phyloP scores from a whole-genome alignment of 1,140 invertebrate genomes.

The Eriosoma lanigerum region DNA sequence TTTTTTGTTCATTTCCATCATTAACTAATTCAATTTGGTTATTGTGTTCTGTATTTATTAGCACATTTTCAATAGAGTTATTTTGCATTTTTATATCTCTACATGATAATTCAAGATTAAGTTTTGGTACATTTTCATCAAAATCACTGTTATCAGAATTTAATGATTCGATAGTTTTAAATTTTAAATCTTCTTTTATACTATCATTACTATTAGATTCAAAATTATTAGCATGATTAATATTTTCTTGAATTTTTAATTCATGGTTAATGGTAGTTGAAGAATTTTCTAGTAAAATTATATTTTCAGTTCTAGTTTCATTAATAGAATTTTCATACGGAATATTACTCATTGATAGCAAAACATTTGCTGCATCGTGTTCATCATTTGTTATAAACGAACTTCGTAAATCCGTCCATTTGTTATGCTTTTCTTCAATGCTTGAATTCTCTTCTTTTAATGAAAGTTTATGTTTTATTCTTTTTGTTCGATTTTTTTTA shows the following conservation, averaged over 20 bases:
- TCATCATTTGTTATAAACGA: conserved; percentile 8
- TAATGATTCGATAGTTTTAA: not conserved
- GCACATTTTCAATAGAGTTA: not conserved
- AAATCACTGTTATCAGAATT: not conserved
- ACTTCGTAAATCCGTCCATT: conserved; percentile 8
- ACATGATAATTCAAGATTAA: not conserved
- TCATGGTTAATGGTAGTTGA: not conserved
- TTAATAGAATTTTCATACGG: not conserved
- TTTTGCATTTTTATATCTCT: not conserved
- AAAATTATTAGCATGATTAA: not conserved
- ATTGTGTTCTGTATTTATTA: not conserved
- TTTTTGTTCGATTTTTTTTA: conserved; percentile 2
- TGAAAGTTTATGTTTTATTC: not conserved
- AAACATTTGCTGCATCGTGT: conserved; percentile 30
- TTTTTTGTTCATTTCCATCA: not conserved
- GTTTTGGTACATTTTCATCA: not conserved
- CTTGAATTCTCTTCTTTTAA: not conserved
- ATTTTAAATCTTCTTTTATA: not conserved
- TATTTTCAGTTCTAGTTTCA: conserved; percentile 24
- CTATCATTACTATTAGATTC: not conserved
- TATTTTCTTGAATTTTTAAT: not conserved
- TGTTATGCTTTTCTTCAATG: not conserved
- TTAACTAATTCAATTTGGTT: not conserved
- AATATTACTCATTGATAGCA: conserved; percentile 33
- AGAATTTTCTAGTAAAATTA: conserved; percentile 3